Conservation (phyloP, 2,113 vertebrate genomes). For the Chiloscyllium plagiosum region DNA sequence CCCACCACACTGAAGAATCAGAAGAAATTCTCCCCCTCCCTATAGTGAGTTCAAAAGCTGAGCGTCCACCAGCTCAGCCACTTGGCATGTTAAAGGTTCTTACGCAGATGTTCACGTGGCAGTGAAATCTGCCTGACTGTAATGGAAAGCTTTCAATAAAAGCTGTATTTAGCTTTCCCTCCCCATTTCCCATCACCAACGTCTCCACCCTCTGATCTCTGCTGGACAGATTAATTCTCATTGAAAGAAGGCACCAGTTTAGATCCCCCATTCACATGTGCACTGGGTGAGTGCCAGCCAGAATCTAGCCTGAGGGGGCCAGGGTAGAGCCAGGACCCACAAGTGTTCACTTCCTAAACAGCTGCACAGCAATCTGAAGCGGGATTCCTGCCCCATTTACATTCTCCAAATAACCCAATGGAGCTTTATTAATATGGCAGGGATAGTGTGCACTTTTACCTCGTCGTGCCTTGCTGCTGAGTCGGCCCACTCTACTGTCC, state of each 20-base stretch:
- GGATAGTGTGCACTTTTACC: not conserved
- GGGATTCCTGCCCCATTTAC: not conserved
- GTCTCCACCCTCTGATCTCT: too few species aligned
- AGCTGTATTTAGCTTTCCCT: too few species aligned
- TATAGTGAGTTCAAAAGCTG: not conserved
- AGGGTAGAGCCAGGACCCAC: not conserved
- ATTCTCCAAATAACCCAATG: not conserved
- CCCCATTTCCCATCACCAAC: too few species aligned
- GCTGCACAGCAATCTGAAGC: not conserved
- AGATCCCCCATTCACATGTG: not conserved
- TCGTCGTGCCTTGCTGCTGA: not conserved
- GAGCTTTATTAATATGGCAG: not conserved
- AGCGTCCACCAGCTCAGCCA: not conserved
- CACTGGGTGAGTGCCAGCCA: not conserved
- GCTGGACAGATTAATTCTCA: not conserved
- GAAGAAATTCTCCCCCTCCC: not conserved
- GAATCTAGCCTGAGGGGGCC: not conserved
- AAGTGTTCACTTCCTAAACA: not conserved
- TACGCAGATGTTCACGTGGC: not conserved
- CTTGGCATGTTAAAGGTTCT: not conserved
- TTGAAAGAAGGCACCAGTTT: not conserved
- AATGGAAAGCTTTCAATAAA: not conserved
- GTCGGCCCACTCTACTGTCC: not conserved
- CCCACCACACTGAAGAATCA: not conserved
- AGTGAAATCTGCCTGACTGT: too few species aligned